Base-by-base conservation (phyloP, 2,797 vertebrate genomes). In the Sebastes trivittatus region DNA sequence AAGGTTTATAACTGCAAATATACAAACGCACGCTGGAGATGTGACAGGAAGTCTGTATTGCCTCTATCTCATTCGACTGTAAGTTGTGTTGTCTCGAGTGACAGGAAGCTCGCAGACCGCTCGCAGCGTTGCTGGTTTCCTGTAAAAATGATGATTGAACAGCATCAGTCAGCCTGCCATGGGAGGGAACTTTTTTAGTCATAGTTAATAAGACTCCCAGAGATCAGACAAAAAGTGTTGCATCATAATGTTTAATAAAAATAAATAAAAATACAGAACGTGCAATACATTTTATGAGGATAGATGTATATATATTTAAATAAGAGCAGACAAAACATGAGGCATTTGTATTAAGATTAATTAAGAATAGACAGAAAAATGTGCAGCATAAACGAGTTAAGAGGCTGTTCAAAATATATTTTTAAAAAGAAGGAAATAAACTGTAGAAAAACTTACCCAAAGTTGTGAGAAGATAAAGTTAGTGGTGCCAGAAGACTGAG, bases 31-130 rank as follows among this genome's bases (percentile, higher is more conserved):
- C 22, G 8, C 54, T 76, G 52, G 9, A 85, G 82, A 62, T 60
- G 34, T 38, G 65, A 72, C 67, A 89, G 84, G 77, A 91, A 79
- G 86, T 76, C 34, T 82, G 55, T 63, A 22, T 27, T 59, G 23
- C 67, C 49, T 67, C 65, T 74, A 81, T 75, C 68, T 75, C 54
- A 6, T 72, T 13, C 30, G 63, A 75, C 29, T 71, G 23, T 27
- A 61, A 76, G 16, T 29, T 75, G 66, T 30, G 16, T 60, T 71
- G 54, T 61, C 30, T 82, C n/a, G 18, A 54, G 62, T 71, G 75
- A 87, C 93, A 95, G 94, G 94, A 95, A 95, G 75, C 63, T 38
- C 81, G 87, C 72, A 88, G 75, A 66, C 76, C 52, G 67, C 77
- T 69, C 16, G 56, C 84, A 76, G 75, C 1, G 9, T 55, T 77